Evolutionary conservation across 2,113 vertebrate species (phyloP).

Genomic region (Circaetus gallicus): DNA sequence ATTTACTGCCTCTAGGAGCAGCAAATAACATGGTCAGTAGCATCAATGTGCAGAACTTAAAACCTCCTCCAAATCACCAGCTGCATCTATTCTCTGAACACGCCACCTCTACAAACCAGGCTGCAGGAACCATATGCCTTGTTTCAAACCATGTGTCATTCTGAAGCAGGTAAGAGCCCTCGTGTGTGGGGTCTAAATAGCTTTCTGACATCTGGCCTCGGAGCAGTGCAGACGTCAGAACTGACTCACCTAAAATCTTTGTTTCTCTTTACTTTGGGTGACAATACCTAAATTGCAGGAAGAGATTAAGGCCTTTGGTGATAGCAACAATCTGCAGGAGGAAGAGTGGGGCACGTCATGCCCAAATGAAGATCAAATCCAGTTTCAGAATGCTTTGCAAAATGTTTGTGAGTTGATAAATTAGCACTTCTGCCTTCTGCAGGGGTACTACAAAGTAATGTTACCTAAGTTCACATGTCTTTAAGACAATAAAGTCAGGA

Average conservation of each 20-base stretch:
- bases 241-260: background rate
- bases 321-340: background rate
- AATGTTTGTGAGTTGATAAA: background rate
- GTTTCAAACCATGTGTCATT: fast-evolving
- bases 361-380: background rate
- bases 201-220: background rate
- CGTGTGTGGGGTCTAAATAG: fast-evolving
- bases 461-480: background rate
- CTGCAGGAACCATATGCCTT: background rate
- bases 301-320: background rate
- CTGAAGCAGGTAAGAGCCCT: background rate
- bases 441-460: background rate
- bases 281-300: background rate
- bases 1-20: background rate
- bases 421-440: background rate
- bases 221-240: background rate
- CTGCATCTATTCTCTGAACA: background rate
- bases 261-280: background rate
- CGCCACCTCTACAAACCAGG: background rate
- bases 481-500: background rate
- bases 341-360: fast-evolving
- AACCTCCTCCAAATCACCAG: background rate
- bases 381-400: background rate
- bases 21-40: background rate
- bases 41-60: background rate